Percentiles rank a stretch among this genome's conserved stretches.
Conservation (phyloP, 2,888 invertebrate genomes). For the Sphaerophoria taeniata region DNA sequence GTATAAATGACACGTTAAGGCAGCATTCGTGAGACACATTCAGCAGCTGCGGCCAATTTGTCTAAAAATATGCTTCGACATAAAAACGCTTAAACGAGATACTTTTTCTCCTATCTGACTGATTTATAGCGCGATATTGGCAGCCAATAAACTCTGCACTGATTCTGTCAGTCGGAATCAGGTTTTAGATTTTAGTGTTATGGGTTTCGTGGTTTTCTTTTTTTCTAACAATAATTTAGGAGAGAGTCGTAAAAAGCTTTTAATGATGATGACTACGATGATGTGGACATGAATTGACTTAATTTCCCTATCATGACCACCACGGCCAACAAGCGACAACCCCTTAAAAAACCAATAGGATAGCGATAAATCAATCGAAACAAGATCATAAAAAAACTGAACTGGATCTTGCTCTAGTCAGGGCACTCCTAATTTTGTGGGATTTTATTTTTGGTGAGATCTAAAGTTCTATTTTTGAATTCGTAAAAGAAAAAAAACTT, state of each 20-base stretch:
- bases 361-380: constrained; percentile 66
- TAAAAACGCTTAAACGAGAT: constrained; percentile 36
- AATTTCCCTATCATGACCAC: background rate
- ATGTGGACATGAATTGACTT: constrained; percentile 4
- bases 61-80: constrained; percentile 33
- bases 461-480: background rate
- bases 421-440: background rate
- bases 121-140: constrained; percentile 49
- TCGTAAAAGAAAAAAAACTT: background rate
- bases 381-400: constrained; percentile 36
- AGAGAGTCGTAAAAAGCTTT: constrained; percentile 23
- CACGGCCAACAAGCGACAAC: background rate
- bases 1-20: constrained; percentile 30
- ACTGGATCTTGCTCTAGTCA: constrained; percentile 44
- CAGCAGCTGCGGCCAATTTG: constrained; percentile 43
- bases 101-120: constrained; percentile 15
- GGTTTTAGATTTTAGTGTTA: constrained; percentile 14
- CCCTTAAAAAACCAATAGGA: constrained; percentile 29
- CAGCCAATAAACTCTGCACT: constrained; percentile 43
- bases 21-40: constrained; percentile 2
- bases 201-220: constrained; percentile 12
- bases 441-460: constrained; percentile 11
- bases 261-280: background rate
- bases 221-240: background rate
- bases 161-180: constrained; percentile 27